Evolutionary conservation across 2,113 vertebrate species (phyloP).

Genomic region (Forbesichthys agassizii): DNA sequence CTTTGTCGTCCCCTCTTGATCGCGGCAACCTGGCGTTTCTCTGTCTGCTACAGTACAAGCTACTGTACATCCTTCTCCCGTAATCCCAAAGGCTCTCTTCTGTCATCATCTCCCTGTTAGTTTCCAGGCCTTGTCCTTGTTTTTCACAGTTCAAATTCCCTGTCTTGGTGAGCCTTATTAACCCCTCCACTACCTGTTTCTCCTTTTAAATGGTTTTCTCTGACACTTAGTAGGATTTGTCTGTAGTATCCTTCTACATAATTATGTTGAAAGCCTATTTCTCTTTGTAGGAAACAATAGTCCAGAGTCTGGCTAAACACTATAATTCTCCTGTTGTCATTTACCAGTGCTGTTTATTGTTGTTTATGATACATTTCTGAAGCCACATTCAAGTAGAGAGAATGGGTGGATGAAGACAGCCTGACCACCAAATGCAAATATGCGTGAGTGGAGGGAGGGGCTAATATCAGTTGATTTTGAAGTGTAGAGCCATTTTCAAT

Average conservation of each 20-base stretch:
- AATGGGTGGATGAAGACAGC: constrained; percentile 29
- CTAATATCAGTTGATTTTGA: too few relatives aligned
- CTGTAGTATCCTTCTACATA: constrained; percentile 49
- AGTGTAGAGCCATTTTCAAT: too few relatives aligned
- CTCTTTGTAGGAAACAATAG: constrained; percentile 47
- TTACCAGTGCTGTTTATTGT: constrained; percentile 1
- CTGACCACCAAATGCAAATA: too few relatives aligned
- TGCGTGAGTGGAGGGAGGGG: too few relatives aligned
- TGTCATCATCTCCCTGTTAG: background rate
- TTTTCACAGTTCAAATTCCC: constrained; percentile 2
- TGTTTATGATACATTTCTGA: constrained; percentile 16
- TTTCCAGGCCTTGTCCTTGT: constrained; percentile 4
- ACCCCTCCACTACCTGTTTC: background rate
- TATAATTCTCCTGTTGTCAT: constrained; percentile 27
- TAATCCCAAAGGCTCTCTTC: background rate
- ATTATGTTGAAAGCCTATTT: constrained; percentile 52
- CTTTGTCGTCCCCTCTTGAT: background rate
- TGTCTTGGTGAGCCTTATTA: background rate
- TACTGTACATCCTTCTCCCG: background rate
- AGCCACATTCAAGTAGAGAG: constrained; percentile 30
- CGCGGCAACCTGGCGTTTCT: too few relatives aligned
- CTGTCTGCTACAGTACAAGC: too few relatives aligned
- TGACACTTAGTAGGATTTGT: constrained; percentile 50
- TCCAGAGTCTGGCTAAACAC: constrained; percentile 17
- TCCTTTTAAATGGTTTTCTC: constrained; percentile 20